Base-by-base conservation (phyloP, 2,797 vertebrate genomes). In the Microctenopoma stevenorrisi region DNA sequence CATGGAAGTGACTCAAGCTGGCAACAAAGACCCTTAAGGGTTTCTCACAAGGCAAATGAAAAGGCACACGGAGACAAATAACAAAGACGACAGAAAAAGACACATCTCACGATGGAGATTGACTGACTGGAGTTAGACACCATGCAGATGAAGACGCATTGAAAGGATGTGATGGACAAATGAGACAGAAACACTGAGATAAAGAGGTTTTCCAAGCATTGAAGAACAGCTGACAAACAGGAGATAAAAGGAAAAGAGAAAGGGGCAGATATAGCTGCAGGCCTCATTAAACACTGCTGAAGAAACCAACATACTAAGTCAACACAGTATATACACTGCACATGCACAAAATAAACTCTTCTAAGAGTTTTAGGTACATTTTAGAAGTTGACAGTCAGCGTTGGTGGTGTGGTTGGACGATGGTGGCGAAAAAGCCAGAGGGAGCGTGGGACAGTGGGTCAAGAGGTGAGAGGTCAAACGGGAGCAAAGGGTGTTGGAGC, bases 1-100 rank as follows among this genome's bases (percentile, higher is more conserved):
- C 82, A 87, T 88, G 92, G 93, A 91, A 93, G 87, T 83, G 86
- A 82, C 79, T 82, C 54, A 49, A 87, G 89, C 77, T 81, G 71
- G 46, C 70, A 84, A 93, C 94, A 91, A 92, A 92, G 91, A 87
- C 74, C 69, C 79, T 92, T 87, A 91, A 91, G 88, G 90, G 89
- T 91, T 86, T 91, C 86, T 90, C 88, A 90, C 88, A 88, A 85
- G 81, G 76, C 81, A 74, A 82, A 85, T 18, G 64, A 62, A 71
- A 86, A 84, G 69, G 65, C 84, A 73, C 75, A 89, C 76, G 83
- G 81, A 79, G 81, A 47, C 62, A 79, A 68, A 84, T 72, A 81
- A 88, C 86, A 84, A 87, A 89, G 84, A 74, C 76, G 79, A 85
- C 68, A 79, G 87, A 0, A 78, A 79, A 76, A 83, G 85, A 82